Base-by-base conservation (phyloP, 2,888 invertebrate genomes). In the Lithodes maja region DNA sequence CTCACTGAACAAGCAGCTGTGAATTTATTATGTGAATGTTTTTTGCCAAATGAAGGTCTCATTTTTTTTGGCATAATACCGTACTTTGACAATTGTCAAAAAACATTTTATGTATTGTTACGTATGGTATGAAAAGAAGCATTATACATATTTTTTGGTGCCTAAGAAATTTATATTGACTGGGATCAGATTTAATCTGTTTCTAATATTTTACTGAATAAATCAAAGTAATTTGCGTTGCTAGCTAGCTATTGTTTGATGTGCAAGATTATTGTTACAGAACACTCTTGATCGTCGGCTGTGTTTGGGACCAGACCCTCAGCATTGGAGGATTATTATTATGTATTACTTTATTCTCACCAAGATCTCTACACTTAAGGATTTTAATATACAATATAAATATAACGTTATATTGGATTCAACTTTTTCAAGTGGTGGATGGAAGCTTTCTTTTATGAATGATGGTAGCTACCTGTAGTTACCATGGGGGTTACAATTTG, bases 71-170 rank as follows among this genome's bases (percentile, higher is more conserved):
- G 75, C 55, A 15, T 83, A 53, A 54, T 83, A 74, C 33, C 33
- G 33, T 33, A 33, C 33, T 33, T 33, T 75, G 83, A 75, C 83
- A 54, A 69, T 53, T 74, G 71, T 83, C 54, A 54, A 69, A 74
- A 17, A 49, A 54, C 17, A n/a, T 75, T 74, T 83, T 83, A 17
- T 75, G 50, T 83, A 54, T 83, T 74, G 74, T 83, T 83, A 17
- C 55, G 50, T 83, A 54, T 83, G 83, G 74, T 83, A 54, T 75
- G 74, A 83, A 74, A 52, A 52, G 15, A 83, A 83, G 74, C 53
- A 83, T 75, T 74, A 75, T 53, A 83, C 49, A 68, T 82, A 82
- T 61, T 33, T 83, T 83, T 54, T 83, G 83, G 83, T 83, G 83
- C 74, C 83, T 83, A 75, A 61, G 52, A 50, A 15, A 7, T 85